A percentile compares a stretch with the other conserved stretches of the same genome.
Evolutionary conservation across 2,888 invertebrate species (phyloP).

Genomic region (Microplitis manilae): DNA sequence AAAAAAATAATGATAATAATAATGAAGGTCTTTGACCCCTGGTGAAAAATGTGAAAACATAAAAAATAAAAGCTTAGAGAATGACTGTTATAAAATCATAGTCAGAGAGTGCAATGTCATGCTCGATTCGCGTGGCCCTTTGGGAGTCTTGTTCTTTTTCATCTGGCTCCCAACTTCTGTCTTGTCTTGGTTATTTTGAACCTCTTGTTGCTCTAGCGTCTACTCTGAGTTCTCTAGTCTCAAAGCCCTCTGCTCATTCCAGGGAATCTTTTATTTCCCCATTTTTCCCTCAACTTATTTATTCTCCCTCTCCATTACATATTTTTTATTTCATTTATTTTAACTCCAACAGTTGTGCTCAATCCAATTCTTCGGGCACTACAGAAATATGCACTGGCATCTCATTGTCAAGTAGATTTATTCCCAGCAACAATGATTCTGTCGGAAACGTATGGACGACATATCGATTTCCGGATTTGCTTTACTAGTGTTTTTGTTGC

Average conservation of each 20-base stretch:
- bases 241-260: no score
- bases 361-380: background rate
- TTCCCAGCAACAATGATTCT: conserved; percentile 58
- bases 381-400: background rate
- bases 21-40: background rate
- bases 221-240: no score
- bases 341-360: background rate
- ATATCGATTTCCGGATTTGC: conserved; percentile 1
- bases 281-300: background rate
- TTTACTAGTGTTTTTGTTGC: background rate
- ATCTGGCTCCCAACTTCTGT: conserved; percentile 1
- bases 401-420: conserved; percentile 60
- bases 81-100: conserved; percentile 27
- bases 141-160: conserved; percentile 5
- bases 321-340: background rate
- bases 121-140: conserved; percentile 28
- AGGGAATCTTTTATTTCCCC: no score
- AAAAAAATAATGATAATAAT: background rate
- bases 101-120: conserved; percentile 31
- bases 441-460: conserved; percentile 48
- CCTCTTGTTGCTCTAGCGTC: background rate
- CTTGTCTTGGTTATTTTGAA: background rate
- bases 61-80: conserved; percentile 2
- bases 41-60: background rate
- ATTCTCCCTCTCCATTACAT: background rate